Evolutionary conservation across 30 jellyfish, hydroid and myxozoan species (phyloP).

Genomic region (Turritopsis dohrnii): DNA sequence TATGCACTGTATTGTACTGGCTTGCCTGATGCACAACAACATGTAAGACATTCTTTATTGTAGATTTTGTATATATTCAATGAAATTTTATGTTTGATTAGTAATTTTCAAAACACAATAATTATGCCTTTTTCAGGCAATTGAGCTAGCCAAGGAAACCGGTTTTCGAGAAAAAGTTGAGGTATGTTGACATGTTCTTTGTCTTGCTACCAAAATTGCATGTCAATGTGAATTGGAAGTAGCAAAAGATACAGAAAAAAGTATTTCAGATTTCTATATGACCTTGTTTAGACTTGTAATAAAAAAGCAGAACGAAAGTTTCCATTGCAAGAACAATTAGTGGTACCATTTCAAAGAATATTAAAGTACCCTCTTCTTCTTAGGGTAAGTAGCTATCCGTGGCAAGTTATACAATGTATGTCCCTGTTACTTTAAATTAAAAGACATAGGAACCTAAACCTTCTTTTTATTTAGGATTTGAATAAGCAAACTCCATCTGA

Average conservation of each 20-base stretch:
- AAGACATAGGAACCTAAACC: too few species aligned
- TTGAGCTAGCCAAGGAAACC: conserved; percentile 64
- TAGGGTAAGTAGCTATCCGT: conserved; percentile 41
- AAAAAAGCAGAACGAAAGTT: conserved; percentile 75
- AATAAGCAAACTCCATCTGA: conserved; percentile 77
- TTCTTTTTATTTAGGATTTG: conserved; percentile 37
- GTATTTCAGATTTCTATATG: too few species aligned
- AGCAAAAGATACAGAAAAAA: background rate
- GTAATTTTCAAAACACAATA: too few species aligned
- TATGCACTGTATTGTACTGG: conserved; percentile 84
- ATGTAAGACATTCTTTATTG: conserved; percentile 25
- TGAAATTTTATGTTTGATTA: too few species aligned
- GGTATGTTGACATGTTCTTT: conserved; percentile 37
- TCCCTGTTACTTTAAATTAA: too few species aligned
- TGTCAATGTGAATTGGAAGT: background rate
- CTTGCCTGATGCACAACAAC: conserved; percentile 90
- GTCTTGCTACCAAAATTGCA: background rate
- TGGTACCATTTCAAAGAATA: conserved; percentile 92
- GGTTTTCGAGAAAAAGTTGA: conserved; percentile 67
- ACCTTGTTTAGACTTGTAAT: conserved; percentile 67
- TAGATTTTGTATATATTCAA: too few species aligned
- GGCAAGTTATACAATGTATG: too few species aligned
- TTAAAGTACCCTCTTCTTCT: conserved; percentile 82
- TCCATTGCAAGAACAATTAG: conserved; percentile 88
- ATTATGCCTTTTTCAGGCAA: conserved; percentile 38